Evolutionary conservation across 2,797 vertebrate species (phyloP).

Genomic region (Sebastes cheni): DNA sequence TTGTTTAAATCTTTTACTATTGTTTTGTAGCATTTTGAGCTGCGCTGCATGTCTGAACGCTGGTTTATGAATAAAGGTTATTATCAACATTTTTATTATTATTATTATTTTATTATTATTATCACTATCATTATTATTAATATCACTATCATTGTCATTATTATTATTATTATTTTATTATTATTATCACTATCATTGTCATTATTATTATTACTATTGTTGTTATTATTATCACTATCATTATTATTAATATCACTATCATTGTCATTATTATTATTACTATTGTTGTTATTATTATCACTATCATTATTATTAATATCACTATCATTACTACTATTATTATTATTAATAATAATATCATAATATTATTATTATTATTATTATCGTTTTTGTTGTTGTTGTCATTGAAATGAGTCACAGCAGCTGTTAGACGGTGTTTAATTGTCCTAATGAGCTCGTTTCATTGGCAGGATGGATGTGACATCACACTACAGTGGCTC

Average conservation of each 20-base stretch:
- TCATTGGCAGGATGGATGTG: conserved; percentile 50
- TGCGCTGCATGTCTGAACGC: background rate
- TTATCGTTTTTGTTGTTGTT: background rate
- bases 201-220: background rate
- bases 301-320: background rate
- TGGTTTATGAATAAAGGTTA: background rate
- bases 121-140: background rate
- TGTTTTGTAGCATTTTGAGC: background rate
- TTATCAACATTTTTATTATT: background rate
- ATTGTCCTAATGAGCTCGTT: background rate
- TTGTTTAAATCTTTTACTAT: background rate
- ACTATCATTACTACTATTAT: background rate
- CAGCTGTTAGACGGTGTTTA: background rate
- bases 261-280: background rate
- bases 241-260: background rate
- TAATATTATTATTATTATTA: background rate
- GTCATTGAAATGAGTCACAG: background rate
- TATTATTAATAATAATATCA: background rate
- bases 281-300: background rate
- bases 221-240: background rate
- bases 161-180: background rate
- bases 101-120: background rate
- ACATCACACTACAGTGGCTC: background rate
- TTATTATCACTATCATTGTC: background rate
- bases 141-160: background rate